Evolutionary conservation across 2,797 vertebrate species (phyloP), one percentile per base, ranked within the genome.

Genomic region (Columba guinea): DNA sequence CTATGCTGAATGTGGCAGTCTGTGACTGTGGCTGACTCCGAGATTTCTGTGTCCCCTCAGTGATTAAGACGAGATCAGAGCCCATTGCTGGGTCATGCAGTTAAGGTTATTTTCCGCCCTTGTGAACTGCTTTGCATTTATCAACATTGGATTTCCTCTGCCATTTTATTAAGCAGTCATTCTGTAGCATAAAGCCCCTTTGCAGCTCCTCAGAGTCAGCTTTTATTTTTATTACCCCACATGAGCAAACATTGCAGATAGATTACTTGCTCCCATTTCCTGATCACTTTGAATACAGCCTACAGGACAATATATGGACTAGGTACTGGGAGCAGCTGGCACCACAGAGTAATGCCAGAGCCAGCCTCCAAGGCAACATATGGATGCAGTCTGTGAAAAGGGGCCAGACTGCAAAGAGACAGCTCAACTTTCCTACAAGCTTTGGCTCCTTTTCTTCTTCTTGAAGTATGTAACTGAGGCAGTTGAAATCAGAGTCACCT

Each of bases 61-160:
- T 74, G 86, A 60, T 73, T 81, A 73, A 68, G 70, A 74, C 32
- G 60, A 71, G 32, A 84, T 73, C 39, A 73, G 65, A 90, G 20
- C 52, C 55, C 16, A 10, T 76, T 78, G 16, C 37, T 90, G 35
- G 70, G 10, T 87, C 63, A 74, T 51, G 46, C 35, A 87, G 58
- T 84, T 83, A 63, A 80, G 22, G 28, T 83, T 94, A 73, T 82
- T 88, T 93, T 86, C 13, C 37, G 46, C 30, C 34, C 23, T 79
- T 79, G 37, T 70, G 81, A 77, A 30, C 49, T 63, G 63, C n/a
- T 93, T 89, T 92, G 59, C 67, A 37, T 93, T 90, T 89, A 59
- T 90, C 70, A 60, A 2, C 44, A 20, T 1, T 60, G 70, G 35
- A 74, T 95, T 94, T 93, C 63, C 67, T 67, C 84, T 89, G 60